Evolutionary conservation across 2,113 vertebrate genomes (phyloP).

Genomic region (Urocitellus parryii): DNA sequence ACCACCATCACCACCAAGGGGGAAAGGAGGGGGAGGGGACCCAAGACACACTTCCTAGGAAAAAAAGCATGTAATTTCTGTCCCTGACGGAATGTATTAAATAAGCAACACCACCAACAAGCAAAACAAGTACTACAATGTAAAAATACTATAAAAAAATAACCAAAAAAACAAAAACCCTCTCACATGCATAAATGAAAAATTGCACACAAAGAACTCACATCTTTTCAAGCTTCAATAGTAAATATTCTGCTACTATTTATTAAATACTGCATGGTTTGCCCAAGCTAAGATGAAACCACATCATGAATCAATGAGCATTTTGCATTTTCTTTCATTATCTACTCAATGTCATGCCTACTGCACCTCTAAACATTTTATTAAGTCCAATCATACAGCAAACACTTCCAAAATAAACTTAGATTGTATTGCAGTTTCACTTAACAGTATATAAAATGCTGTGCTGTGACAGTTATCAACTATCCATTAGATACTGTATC

Average conservation of each 20-base stretch:
- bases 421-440: slow-evolving; percentile 97
- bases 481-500: slow-evolving; percentile 96
- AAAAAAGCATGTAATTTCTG: slow-evolving; percentile 92
- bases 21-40: slow-evolving; percentile 67
- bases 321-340: slow-evolving; percentile 92
- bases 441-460: slow-evolving; percentile 95
- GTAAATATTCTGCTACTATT: slow-evolving; percentile 97
- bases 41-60: slow-evolving; percentile 89
- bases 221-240: slow-evolving; percentile 99
- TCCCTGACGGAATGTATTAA: slow-evolving; percentile 99
- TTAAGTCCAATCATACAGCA: slow-evolving; percentile 90
- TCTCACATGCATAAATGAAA: slow-evolving; percentile 99
- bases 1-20: slow-evolving; percentile 81
- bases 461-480: slow-evolving; percentile 87
- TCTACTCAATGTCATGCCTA: slow-evolving; percentile 96
- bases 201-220: slow-evolving; percentile 99
- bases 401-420: slow-evolving; percentile 92
- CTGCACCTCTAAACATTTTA: slow-evolving; percentile 92
- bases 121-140: slow-evolving; percentile 95
- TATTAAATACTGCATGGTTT: slow-evolving; percentile 99
- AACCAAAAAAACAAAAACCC: slow-evolving; percentile 83
- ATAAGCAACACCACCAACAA: slow-evolving; percentile 97
- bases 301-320: slow-evolving; percentile 91
- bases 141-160: slow-evolving; percentile 87
- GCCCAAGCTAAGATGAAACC: slow-evolving; percentile 96